These are phyloP conservation scores for Ramphastos sulfuratus DNA, from an alignment of 2,113 vertebrate genomes.

Conservation along the genomic window DNA sequence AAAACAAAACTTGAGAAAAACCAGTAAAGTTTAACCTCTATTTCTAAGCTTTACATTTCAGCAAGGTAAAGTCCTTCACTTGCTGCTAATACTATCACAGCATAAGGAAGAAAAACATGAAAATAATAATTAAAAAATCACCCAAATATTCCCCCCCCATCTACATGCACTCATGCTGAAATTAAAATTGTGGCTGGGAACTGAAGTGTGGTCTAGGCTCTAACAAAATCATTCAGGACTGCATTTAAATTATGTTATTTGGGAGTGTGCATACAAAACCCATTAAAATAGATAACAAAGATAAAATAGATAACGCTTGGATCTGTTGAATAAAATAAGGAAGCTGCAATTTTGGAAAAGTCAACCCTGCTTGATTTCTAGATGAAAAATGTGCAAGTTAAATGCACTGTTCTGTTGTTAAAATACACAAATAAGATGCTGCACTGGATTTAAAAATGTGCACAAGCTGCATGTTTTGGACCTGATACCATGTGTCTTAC, in stretches of 20 bases:
- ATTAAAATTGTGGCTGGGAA: not conserved
- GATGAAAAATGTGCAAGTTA: not conserved
- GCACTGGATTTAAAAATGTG: not conserved
- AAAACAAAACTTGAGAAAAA: not conserved
- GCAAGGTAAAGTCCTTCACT: not conserved
- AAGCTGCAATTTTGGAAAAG: not conserved
- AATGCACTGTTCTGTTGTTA: not conserved
- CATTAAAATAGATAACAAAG: not conserved
- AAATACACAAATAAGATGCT: not conserved
- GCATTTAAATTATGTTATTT: not conserved
- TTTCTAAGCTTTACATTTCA: not conserved
- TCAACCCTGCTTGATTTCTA: not conserved
- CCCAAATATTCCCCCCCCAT: not conserved
- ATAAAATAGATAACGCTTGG: conserved; percentile 21
- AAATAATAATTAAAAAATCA: not conserved
- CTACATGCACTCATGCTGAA: not conserved
- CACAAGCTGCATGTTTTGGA: not conserved
- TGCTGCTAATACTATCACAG: not conserved
- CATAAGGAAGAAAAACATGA: not conserved
- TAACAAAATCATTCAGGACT: not conserved
- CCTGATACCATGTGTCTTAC: not conserved
- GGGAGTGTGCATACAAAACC: not conserved
- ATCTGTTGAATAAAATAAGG: not conserved
- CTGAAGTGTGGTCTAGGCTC: not conserved
- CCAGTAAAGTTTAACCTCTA: not conserved